Percentiles rank a stretch among this genome's conserved stretches.
Conservation (phyloP, 2,797 vertebrate species). For the Enteromius fasciolatus region DNA sequence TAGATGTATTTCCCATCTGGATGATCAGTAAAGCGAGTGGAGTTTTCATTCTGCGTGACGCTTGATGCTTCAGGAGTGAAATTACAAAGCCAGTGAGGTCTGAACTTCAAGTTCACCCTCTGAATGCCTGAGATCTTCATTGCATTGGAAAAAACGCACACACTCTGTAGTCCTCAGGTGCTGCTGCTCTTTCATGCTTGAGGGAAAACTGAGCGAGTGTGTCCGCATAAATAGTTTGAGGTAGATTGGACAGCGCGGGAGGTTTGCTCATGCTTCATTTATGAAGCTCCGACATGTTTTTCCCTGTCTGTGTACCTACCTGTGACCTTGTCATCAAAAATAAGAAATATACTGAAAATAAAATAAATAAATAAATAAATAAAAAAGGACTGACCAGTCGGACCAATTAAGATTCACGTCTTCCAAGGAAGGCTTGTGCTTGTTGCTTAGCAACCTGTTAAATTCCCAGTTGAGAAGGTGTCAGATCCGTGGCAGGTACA, state of each 20-base stretch:
- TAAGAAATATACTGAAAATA: not conserved
- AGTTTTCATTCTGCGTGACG: constrained; percentile 13
- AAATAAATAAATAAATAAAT: too few relatives aligned
- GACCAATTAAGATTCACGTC: constrained; percentile 61
- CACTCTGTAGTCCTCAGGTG: constrained; percentile 37
- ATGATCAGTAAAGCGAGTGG: constrained; percentile 34
- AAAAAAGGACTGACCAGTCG: constrained; percentile 13
- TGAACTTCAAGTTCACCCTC: constrained; percentile 26
- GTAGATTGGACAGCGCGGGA: constrained; percentile 49
- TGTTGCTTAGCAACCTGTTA: constrained; percentile 74
- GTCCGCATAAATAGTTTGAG: constrained; percentile 48
- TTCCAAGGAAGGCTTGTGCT: constrained; percentile 53
- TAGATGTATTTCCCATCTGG: constrained; percentile 4
- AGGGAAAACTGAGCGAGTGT: constrained; percentile 47
- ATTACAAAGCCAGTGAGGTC: constrained; percentile 43
- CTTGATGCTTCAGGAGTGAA: constrained; percentile 40
- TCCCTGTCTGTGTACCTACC: not conserved
- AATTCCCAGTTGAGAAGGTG: constrained; percentile 59
- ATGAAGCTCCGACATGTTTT: constrained; percentile 37
- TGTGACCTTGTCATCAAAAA: constrained; percentile 43
- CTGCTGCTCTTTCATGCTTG: constrained; percentile 38
- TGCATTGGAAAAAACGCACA: constrained; percentile 16
- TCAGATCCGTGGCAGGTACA: constrained; percentile 55
- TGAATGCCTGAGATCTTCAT: constrained; percentile 39
- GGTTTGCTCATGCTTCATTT: constrained; percentile 50